Percentiles rank a stretch among this genome's conserved stretches.
phyloP scores from a whole-genome alignment of 2,888 invertebrate genomes.

The Sesamia inferens region DNA sequence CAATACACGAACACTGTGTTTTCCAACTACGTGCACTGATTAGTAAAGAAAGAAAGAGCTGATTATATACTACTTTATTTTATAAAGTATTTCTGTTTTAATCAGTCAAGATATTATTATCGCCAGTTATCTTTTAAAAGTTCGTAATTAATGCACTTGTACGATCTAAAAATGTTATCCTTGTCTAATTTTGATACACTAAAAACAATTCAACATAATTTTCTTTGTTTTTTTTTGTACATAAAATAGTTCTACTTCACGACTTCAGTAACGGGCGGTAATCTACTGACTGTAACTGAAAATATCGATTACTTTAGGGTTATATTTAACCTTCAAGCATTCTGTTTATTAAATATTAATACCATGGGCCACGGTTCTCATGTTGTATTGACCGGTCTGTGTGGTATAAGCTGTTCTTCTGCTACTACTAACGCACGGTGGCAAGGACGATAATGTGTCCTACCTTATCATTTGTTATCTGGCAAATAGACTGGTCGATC shows the following conservation, averaged over 20 bases:
- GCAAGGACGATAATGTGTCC: constrained; percentile 3
- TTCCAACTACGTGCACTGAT: constrained; percentile 47
- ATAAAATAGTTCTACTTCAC: neutral
- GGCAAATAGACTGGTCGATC: neutral
- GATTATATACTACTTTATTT: constrained; percentile 23
- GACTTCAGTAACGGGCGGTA: neutral
- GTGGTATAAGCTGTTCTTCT: neutral
- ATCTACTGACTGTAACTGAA: constrained; percentile 9
- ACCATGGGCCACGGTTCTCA: neutral
- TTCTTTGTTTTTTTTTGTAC: constrained; percentile 7
- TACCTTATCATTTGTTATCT: neutral
- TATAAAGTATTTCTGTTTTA: constrained; percentile 12
- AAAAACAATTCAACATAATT: neutral
- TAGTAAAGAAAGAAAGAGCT: neutral
- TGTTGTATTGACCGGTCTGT: constrained; percentile 20
- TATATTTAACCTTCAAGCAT: constrained; percentile 29
- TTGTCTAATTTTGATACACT: neutral
- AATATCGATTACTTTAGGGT: constrained; percentile 23
- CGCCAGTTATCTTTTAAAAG: constrained; percentile 13
- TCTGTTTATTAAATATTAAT: constrained; percentile 34
- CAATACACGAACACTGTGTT: constrained; percentile 36
- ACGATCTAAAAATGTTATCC: constrained; percentile 13
- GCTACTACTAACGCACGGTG: neutral
- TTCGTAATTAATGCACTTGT: constrained; percentile 22
- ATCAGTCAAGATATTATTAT: constrained; percentile 28